Evolutionary conservation across 2,797 vertebrate species (phyloP).

Genomic region (Micrastur ruficollis): DNA sequence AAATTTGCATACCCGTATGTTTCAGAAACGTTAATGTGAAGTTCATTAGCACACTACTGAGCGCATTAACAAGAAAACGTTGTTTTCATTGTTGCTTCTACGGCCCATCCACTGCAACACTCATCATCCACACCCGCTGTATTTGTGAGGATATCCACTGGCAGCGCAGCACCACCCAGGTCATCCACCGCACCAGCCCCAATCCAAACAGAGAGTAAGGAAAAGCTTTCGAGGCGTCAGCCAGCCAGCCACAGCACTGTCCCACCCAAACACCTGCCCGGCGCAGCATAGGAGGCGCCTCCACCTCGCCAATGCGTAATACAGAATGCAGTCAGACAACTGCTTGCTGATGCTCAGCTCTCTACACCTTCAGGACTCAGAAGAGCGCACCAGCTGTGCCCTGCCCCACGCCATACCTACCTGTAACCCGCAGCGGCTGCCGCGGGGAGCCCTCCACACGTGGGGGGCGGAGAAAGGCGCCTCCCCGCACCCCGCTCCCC

Average conservation of each 20-base stretch:
- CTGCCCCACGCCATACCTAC: neutral
- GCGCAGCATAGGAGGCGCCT: fast-evolving
- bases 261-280: neutral
- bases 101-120: fast-evolving
- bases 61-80: fast-evolving
- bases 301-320: fast-evolving
- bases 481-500: neutral
- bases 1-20: fast-evolving
- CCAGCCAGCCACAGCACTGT: fast-evolving
- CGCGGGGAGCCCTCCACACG: neutral
- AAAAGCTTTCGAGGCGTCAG: neutral
- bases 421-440: neutral
- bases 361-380: fast-evolving
- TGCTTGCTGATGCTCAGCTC: fast-evolving
- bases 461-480: no score
- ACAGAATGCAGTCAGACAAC: fast-evolving
- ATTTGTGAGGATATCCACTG: fast-evolving
- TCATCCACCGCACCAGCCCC: no score
- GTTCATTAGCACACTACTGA: fast-evolving
- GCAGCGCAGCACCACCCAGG: fast-evolving
- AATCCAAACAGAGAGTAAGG: fast-evolving
- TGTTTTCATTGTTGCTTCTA: neutral
- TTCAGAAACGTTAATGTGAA: fast-evolving
- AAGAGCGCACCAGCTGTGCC: fast-evolving
- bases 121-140: fast-evolving